Evolutionary conservation across 2,113 vertebrate species (phyloP).

Genomic region (Ptilonorhynchus violaceus): DNA sequence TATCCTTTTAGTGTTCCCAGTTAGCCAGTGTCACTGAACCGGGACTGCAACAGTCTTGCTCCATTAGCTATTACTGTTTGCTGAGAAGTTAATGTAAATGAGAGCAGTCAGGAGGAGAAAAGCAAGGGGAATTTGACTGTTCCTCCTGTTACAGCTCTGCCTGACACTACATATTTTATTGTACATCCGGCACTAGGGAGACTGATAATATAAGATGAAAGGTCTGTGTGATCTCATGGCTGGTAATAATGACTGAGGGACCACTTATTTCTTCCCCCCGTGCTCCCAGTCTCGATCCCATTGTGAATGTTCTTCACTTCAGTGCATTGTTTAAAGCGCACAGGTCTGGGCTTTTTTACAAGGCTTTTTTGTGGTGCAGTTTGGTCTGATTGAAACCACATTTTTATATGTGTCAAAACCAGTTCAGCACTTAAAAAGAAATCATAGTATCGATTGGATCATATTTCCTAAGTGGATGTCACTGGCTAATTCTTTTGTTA

Average conservation of each 20-base stretch:
- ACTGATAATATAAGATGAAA: conserved; percentile 44
- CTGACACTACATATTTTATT: conserved; percentile 24
- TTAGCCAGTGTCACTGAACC: conserved; percentile 15
- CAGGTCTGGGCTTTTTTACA: conserved; percentile 59
- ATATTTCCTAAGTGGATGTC: conserved; percentile 76
- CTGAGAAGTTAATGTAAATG: conserved; percentile 19
- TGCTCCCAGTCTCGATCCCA: neutral
- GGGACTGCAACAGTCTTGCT: neutral
- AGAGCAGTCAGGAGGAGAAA: conserved; percentile 19
- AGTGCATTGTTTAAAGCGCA: conserved; percentile 45
- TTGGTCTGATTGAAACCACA: conserved; percentile 75
- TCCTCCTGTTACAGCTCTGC: conserved; percentile 5
- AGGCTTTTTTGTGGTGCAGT: conserved; percentile 43
- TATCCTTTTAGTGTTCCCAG: neutral
- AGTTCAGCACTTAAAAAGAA: conserved; percentile 75
- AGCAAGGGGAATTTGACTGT: neutral
- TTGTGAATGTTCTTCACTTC: conserved; percentile 23
- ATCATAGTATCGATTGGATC: conserved; percentile 75
- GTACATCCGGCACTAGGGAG: neutral
- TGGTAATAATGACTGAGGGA: conserved; percentile 3
- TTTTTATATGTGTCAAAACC: conserved; percentile 76
- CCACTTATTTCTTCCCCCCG: neutral
- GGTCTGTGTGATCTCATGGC: conserved; percentile 44
- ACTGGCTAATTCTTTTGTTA: conserved; percentile 73
- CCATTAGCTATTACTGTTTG: conserved; percentile 32